Evolutionary conservation across 1,140 invertebrate genomes (phyloP).

Genomic region (Ceratina australensis): DNA sequence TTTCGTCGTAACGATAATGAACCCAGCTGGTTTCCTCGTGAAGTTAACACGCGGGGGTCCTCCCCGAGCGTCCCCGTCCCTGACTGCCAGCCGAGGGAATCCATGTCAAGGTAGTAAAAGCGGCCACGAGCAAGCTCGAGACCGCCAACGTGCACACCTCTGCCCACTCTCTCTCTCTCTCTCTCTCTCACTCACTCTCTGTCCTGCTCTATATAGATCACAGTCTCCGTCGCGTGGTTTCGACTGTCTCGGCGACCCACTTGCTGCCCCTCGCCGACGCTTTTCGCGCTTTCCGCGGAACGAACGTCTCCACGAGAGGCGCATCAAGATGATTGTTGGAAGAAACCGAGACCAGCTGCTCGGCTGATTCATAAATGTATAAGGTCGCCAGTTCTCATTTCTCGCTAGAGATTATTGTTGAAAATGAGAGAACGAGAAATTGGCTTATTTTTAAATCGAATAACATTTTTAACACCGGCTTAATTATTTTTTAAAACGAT

Average conservation of each 20-base stretch:
- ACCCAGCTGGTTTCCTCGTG: conserved; percentile 14
- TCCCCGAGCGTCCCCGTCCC: conserved; percentile 58
- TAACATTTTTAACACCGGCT: no score
- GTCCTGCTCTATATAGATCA: conserved; percentile 12
- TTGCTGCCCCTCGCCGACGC: conserved; percentile 5
- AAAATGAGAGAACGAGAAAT: no score
- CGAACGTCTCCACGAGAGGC: no score
- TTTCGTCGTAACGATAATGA: no score
- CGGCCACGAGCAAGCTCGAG: conserved; percentile 47
- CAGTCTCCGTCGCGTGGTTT: conserved; percentile 1
- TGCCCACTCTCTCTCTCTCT: neutral
- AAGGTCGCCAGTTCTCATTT: no score
- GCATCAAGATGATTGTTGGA: no score
- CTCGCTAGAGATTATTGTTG: no score
- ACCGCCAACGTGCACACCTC: conserved; percentile 2
- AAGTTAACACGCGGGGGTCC: conserved; percentile 39
- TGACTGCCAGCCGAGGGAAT: conserved; percentile 65
- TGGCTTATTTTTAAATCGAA: no score
- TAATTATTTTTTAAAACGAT: no score
- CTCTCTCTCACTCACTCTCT: no score
- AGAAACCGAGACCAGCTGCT: no score
- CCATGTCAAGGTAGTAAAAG: conserved; percentile 74
- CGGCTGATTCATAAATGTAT: no score
- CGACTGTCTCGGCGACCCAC: conserved; percentile 22
- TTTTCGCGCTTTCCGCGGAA: conserved; percentile 22